Percentiles rank a stretch among this genome's conserved stretches.
Evolutionary conservation across 2,113 vertebrate species (phyloP).

Genomic region (Australoheros scitulus): DNA sequence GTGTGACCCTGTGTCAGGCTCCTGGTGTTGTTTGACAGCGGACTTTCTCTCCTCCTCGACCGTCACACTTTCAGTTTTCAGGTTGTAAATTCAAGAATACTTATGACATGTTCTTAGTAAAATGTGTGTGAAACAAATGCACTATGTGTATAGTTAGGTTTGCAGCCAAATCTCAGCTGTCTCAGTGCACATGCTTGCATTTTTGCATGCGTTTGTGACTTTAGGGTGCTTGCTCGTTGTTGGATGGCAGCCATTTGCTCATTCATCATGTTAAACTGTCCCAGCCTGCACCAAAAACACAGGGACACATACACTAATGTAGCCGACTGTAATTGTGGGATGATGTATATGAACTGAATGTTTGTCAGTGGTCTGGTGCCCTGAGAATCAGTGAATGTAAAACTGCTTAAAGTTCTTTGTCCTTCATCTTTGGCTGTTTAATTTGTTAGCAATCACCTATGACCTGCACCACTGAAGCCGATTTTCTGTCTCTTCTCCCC

Average conservation of each 20-base stretch:
- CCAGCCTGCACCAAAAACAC: slow-evolving; percentile 10
- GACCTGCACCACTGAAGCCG: slow-evolving; percentile 42
- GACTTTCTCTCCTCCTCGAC: background rate
- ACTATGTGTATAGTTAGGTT: background rate
- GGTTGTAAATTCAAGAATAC: background rate
- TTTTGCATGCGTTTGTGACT: slow-evolving; percentile 29
- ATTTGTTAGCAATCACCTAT: slow-evolving; percentile 48
- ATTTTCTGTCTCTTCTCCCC: slow-evolving; percentile 55
- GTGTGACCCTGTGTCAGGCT: slow-evolving; percentile 42
- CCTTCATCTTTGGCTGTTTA: slow-evolving; percentile 21
- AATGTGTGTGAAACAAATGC: background rate
- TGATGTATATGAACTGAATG: slow-evolving; percentile 1
- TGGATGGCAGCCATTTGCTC: slow-evolving; percentile 38
- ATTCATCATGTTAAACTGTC: slow-evolving; percentile 53
- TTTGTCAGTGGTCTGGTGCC: background rate
- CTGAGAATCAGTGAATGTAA: slow-evolving; percentile 10
- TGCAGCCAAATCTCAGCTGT: background rate
- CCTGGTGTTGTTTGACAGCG: slow-evolving; percentile 37
- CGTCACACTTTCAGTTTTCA: background rate
- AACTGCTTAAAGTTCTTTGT: slow-evolving; percentile 8
- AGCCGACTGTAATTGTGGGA: slow-evolving; percentile 1
- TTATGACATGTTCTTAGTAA: background rate
- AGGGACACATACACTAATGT: background rate
- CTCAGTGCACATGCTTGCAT: background rate
- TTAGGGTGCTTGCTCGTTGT: background rate